Evolutionary conservation across 2,888 invertebrate genomes (phyloP).

Genomic region (Ypsolopha scabrella): DNA sequence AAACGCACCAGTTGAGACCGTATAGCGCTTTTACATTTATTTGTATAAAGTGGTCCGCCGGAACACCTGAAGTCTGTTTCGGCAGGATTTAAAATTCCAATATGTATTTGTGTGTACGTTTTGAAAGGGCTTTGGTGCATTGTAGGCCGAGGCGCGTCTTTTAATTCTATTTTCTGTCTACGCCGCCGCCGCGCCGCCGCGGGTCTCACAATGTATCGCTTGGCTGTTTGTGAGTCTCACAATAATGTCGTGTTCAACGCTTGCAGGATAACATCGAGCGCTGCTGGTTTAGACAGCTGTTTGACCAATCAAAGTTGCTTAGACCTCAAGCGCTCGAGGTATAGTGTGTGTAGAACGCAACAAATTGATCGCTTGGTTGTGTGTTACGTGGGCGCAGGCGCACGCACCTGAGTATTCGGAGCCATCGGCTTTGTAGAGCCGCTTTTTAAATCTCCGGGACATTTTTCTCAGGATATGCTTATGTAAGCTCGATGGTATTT

Average conservation of each 20-base stretch:
- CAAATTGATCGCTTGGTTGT: background rate
- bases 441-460: constrained; percentile 11
- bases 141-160: constrained; percentile 43
- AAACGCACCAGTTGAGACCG: background rate
- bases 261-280: too few species aligned
- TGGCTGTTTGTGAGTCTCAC: constrained; percentile 8
- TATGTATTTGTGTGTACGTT: constrained; percentile 47
- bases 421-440: constrained; percentile 45
- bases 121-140: constrained; percentile 47
- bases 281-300: too few species aligned
- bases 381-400: constrained; percentile 16
- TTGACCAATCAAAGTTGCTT: too few species aligned
- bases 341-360: too few species aligned
- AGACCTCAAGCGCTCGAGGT: too few species aligned
- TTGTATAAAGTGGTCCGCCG: constrained; percentile 10
- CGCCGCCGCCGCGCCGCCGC: constrained; percentile 23
- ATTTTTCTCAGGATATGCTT: background rate
- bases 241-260: too few species aligned
- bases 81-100: constrained; percentile 37
- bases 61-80: constrained; percentile 18
- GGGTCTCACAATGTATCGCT: constrained; percentile 40
- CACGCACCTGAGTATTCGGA: constrained; percentile 58
- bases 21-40: background rate
- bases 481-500: too few species aligned
- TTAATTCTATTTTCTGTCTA: constrained; percentile 51